These are phyloP conservation scores for Idris sp. DNA, from an alignment of 1,140 invertebrate species.

Conservation along the genomic window DNA sequence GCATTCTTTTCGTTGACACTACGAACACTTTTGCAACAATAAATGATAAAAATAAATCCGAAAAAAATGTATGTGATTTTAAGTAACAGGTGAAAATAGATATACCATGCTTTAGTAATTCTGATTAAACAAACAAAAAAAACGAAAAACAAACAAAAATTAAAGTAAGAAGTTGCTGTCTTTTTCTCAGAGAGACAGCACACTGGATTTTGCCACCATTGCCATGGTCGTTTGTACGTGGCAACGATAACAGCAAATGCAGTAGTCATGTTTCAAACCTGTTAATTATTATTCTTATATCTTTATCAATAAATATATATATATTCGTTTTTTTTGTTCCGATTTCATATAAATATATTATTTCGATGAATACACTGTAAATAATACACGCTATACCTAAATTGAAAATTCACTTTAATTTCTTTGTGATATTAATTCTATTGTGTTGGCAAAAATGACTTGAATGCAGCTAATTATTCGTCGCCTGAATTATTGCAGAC, in stretches of 20 bases:
- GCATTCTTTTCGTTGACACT: too few relatives aligned
- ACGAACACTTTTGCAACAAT: too few relatives aligned
- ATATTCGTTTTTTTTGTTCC: conserved; percentile 36
- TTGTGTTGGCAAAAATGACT: conserved; percentile 17
- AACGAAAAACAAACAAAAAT: too few relatives aligned
- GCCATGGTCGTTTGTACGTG: conserved; percentile 55
- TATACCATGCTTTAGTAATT: conserved; percentile 24
- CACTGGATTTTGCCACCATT: conserved; percentile 48
- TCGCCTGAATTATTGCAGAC: conserved; percentile 25
- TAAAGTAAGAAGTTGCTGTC: conserved; percentile 32
- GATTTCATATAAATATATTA: conserved; percentile 51
- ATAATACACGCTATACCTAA: too few relatives aligned
- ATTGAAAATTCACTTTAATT: too few relatives aligned
- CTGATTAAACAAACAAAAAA: conserved; percentile 26
- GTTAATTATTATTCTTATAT: conserved; percentile 58
- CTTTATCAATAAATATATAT: too few relatives aligned
- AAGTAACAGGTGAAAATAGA: conserved; percentile 40
- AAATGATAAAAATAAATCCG: too few relatives aligned
- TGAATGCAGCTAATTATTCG: conserved; percentile 19
- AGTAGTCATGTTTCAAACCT: conserved; percentile 57
- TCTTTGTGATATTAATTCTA: too few relatives aligned
- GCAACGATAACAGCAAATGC: conserved; percentile 57
- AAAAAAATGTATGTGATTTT: neutral
- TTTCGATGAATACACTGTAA: conserved; percentile 39
- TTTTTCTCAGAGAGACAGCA: conserved; percentile 50